These are phyloP conservation scores for Tachyglossus aculeatus DNA, from an alignment of 2,797 vertebrate species.

Conservation along the genomic window DNA sequence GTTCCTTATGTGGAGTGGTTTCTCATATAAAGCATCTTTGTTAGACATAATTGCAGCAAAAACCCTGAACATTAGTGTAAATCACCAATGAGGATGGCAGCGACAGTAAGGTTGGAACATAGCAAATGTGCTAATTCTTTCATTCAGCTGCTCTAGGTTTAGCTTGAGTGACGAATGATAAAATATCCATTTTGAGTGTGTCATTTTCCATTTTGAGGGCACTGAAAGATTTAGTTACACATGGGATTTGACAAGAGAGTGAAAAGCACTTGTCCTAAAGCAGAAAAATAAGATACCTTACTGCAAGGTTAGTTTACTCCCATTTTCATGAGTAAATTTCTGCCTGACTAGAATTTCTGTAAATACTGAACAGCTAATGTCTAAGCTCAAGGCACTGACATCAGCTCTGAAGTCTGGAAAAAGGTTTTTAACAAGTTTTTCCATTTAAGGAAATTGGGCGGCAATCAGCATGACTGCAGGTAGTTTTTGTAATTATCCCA, in stretches of 20 bases:
- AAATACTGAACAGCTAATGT: too few species aligned
- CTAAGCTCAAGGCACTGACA: too few species aligned
- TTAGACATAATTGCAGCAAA: neutral
- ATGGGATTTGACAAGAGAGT: constrained; percentile 39
- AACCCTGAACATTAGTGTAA: constrained; percentile 11
- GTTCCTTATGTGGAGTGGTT: constrained; percentile 43
- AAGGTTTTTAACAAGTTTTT: too few species aligned
- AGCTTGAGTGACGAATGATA: constrained; percentile 51
- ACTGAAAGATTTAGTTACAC: constrained; percentile 30
- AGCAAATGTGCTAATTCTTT: constrained; percentile 39
- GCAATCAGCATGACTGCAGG: too few species aligned
- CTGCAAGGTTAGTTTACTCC: constrained; percentile 37
- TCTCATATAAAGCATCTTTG: constrained; percentile 28
- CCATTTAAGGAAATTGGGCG: too few species aligned
- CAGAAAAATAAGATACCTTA: neutral
- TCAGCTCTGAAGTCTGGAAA: too few species aligned
- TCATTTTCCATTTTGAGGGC: constrained; percentile 46
- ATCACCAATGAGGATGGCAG: constrained; percentile 42
- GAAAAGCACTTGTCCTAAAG: constrained; percentile 7
- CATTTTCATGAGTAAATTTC: constrained; percentile 22
- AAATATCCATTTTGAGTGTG: constrained; percentile 49
- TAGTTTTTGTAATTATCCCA: too few species aligned
- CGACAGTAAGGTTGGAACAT: constrained; percentile 54
- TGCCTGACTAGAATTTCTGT: constrained; percentile 8
- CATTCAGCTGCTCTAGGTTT: constrained; percentile 54